A percentile compares a stretch with the other conserved stretches of the same genome.
These are phyloP conservation scores for Urocynchramus pylzowi DNA, from an alignment of 2,113 vertebrate species.

Conservation along the genomic window DNA sequence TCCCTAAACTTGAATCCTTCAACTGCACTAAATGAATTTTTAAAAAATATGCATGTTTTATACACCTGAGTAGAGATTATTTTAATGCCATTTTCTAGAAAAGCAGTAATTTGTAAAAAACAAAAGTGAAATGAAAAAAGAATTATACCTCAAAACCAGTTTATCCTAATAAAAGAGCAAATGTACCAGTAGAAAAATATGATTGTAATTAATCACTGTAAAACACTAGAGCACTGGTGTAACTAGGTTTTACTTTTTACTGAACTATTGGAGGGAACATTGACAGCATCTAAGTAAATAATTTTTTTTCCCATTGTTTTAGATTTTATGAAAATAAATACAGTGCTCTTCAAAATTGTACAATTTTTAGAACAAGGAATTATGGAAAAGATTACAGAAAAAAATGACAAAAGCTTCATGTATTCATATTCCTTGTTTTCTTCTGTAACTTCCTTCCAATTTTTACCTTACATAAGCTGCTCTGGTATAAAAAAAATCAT, in stretches of 20 bases:
- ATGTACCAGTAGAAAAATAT: not conserved
- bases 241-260: not conserved
- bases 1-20: not conserved
- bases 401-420: not conserved
- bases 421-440: not conserved
- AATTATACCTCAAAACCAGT: not conserved
- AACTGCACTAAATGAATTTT: not conserved
- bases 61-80: not conserved
- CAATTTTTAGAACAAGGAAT: not conserved
- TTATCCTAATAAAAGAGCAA: not conserved
- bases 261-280: not conserved
- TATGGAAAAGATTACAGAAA: not conserved
- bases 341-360: not conserved
- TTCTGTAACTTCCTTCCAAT: not conserved
- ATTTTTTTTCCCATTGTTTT: not conserved
- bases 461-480: not conserved
- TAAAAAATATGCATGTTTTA: not conserved
- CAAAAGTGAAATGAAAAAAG: not conserved
- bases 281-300: not conserved
- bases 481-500: not conserved
- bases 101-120: not conserved
- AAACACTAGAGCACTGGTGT: not conserved
- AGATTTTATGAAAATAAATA: not conserved
- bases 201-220: not conserved
- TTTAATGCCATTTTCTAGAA: not conserved